Percentiles rank a stretch among this genome's conserved stretches.
phyloP scores from a whole-genome alignment of 1,140 invertebrate genomes.

The Pectinophora gossypiella region DNA sequence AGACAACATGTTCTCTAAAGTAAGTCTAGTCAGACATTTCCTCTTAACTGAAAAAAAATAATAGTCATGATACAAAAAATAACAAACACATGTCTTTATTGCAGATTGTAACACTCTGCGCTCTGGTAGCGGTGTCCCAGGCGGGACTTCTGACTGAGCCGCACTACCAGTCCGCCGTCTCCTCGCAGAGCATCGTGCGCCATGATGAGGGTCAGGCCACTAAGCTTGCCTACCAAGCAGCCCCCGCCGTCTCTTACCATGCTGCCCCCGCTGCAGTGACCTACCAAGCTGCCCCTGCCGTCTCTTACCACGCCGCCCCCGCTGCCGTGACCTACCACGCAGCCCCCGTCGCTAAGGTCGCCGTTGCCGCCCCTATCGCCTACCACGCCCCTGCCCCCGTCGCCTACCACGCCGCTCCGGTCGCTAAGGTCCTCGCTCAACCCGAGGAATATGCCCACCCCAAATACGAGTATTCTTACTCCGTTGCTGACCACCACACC shows the following conservation, averaged over 20 bases:
- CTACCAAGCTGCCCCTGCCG: too few species aligned
- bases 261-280: too few species aligned
- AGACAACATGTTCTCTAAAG: too few species aligned
- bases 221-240: too few species aligned
- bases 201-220: too few species aligned
- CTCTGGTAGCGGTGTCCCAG: not conserved
- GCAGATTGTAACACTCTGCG: not conserved
- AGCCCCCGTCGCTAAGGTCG: too few species aligned
- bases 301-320: too few species aligned
- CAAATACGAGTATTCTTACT: constrained; percentile 72
- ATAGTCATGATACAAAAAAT: constrained; percentile 19
- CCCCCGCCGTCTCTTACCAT: too few species aligned
- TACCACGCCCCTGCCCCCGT: too few species aligned
- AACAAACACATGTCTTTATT: constrained; percentile 9
- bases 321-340: too few species aligned
- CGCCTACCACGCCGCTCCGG: constrained; percentile 8
- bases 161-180: not conserved
- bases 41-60: not conserved
- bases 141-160: not conserved
- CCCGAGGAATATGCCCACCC: constrained; percentile 28
- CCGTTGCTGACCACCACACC: constrained; percentile 68
- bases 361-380: too few species aligned
- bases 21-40: not conserved
- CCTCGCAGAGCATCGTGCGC: not conserved
- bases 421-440: too few species aligned